Evolutionary conservation across 1,140 invertebrate species (phyloP), one percentile per base, ranked within the genome.

Genomic region (Solenopsis invicta): DNA sequence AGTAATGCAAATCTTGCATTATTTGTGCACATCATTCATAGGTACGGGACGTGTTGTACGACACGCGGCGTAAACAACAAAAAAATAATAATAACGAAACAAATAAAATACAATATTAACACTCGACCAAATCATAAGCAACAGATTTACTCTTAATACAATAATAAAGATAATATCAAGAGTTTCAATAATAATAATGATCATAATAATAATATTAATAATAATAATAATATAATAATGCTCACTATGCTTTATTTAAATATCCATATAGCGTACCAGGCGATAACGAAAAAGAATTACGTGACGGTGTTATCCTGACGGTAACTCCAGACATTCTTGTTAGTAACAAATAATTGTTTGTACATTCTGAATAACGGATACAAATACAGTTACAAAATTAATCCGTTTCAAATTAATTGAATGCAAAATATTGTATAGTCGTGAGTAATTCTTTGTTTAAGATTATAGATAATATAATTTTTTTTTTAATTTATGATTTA

Each of bases 101-200:
- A 95, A 95, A 95, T 94, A 95, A 95, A 95, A 95, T 95, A 95
- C 94, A 95, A 94, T 95, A 95, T 95, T 93, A 95, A 95, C 95
- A 95, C 94, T 94, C 93, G 94, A 94, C 93, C 92, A 93, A 94
- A 93, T 93, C 94, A 92, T 93, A 91, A 92, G 91, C 88, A 94
- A 93, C 92, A 94, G 94, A 93, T 93, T 94, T 94, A 94, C 93
- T 95, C 93, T 93, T 91, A 88, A 94, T 94, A 94, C 90, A 93
- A 93, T 94, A 91, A 91, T 92, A 89, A 89, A 92, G 77, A 91
- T 92, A 92, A 88, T 92, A 87, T 92, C 90, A 88, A 91, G 89
- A 91, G 88, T 91, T 88, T 88, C 91, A 89, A 91, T 91, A 91
- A 90, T 91, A 69, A 85, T 91, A 77, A 87, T 90, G 54, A 88